A percentile compares a stretch with the other conserved stretches of the same genome.
Evolutionary conservation across 1,140 invertebrate genomes (phyloP).

Genomic region (Bacillus rossius): DNA sequence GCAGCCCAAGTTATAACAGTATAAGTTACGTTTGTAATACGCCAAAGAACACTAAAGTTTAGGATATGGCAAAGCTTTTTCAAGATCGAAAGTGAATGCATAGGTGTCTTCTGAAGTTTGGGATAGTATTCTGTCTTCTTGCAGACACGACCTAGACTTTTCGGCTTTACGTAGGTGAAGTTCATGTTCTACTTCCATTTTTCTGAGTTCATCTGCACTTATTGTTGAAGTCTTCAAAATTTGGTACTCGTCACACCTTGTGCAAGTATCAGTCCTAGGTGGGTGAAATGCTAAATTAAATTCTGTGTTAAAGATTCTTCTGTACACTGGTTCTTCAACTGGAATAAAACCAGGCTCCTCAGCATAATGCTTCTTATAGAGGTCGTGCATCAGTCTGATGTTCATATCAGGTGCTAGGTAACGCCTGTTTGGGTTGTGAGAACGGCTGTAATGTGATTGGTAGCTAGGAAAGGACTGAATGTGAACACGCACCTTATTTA

Average conservation of each 20-base stretch:
- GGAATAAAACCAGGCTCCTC: slow-evolving; percentile 8
- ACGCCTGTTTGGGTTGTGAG: slow-evolving; percentile 24
- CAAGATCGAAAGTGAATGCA: slow-evolving; percentile 23
- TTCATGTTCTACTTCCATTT: slow-evolving; percentile 12
- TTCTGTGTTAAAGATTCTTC: slow-evolving; percentile 25
- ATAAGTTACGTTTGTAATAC: slow-evolving; percentile 28
- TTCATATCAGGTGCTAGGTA: slow-evolving; percentile 25
- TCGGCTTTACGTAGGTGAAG: slow-evolving; percentile 23
- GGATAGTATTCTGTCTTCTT: slow-evolving; percentile 23
- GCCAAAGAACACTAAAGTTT: slow-evolving; percentile 24
- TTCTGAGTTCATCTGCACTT: not conserved
- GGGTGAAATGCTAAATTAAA: slow-evolving; percentile 27
- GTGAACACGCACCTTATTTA: slow-evolving; percentile 23
- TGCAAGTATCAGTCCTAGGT: slow-evolving; percentile 26
- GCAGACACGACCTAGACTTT: slow-evolving; percentile 24
- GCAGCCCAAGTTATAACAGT: slow-evolving; percentile 19
- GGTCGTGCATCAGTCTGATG: slow-evolving; percentile 25
- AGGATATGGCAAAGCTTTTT: slow-evolving; percentile 25
- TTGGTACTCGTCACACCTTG: slow-evolving; percentile 16
- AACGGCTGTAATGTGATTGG: slow-evolving; percentile 27
- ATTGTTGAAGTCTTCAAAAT: not conserved
- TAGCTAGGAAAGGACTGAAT: slow-evolving; percentile 25
- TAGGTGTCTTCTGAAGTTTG: slow-evolving; percentile 21
- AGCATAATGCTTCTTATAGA: slow-evolving; percentile 22
- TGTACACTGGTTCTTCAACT: slow-evolving; percentile 24